These are phyloP conservation scores for Nicator chloris DNA, from an alignment of 2,113 vertebrate genomes.

Conservation along the genomic window DNA sequence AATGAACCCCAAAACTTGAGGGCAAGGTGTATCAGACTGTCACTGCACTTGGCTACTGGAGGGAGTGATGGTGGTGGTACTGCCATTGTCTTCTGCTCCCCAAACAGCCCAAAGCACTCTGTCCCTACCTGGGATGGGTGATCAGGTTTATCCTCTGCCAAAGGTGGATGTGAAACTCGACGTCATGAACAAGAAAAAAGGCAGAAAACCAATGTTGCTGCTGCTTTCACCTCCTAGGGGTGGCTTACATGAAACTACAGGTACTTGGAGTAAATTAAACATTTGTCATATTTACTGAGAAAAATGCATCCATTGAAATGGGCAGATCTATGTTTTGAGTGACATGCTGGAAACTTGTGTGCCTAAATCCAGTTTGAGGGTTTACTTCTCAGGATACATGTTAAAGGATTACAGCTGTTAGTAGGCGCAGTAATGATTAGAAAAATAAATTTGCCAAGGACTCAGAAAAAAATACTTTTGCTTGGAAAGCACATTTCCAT, in stretches of 20 bases:
- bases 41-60: neutral
- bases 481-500: neutral
- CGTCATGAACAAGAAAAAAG: neutral
- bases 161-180: neutral
- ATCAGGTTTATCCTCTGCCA: neutral
- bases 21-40: neutral
- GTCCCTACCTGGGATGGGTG: neutral
- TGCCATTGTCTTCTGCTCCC: neutral
- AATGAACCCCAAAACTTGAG: neutral
- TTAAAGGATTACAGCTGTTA: neutral
- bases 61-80: neutral
- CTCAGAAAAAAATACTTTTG: neutral
- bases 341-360: neutral
- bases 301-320: neutral
- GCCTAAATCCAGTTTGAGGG: neutral
- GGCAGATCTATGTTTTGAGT: neutral
- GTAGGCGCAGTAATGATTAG: neutral
- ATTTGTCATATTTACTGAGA: neutral
- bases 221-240: neutral
- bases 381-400: neutral
- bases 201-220: neutral
- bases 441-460: neutral
- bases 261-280: neutral
- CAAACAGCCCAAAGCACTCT: neutral
- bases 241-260: rapidly evolving